Conservation (phyloP, 1,140 invertebrate species). For the Anadara kagoshimensis region DNA sequence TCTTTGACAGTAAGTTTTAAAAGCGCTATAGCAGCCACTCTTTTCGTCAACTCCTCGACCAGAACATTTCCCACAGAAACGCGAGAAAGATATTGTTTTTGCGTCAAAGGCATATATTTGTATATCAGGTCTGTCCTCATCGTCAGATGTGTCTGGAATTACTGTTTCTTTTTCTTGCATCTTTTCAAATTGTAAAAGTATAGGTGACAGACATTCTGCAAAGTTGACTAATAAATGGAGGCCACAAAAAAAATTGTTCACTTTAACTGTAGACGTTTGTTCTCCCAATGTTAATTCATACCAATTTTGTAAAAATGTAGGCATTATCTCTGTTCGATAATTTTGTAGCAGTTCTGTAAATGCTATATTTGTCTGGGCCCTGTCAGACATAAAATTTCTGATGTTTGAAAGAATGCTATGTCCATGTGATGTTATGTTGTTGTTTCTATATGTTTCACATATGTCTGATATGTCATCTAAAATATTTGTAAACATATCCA, state of each 20-base stretch:
- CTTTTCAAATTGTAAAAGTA: slow-evolving; percentile 14
- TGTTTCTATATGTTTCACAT: slow-evolving; percentile 2
- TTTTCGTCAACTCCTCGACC: slow-evolving; percentile 28
- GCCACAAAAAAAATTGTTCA: too few relatives aligned
- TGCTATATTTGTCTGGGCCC: slow-evolving; percentile 34
- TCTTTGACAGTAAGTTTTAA: slow-evolving; percentile 15
- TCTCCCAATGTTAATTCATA: slow-evolving; percentile 20
- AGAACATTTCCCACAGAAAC: slow-evolving; percentile 8
- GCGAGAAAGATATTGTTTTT: background rate
- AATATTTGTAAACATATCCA: slow-evolving; percentile 42
- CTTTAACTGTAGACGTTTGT: slow-evolving; percentile 2
- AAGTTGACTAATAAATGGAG: too few relatives aligned
- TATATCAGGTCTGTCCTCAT: too few relatives aligned
- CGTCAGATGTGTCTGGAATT: background rate
- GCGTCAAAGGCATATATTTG: background rate
- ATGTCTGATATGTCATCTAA: slow-evolving; percentile 28
- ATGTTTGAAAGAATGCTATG: slow-evolving; percentile 35
- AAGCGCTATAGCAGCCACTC: slow-evolving; percentile 29
- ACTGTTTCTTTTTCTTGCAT: slow-evolving; percentile 8
- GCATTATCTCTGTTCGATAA: slow-evolving; percentile 28
- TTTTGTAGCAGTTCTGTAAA: slow-evolving; percentile 30
- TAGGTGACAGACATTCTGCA: too few relatives aligned
- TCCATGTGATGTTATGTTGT: background rate
- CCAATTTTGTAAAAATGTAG: slow-evolving; percentile 21
- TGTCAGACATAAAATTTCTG: slow-evolving; percentile 35